Evolutionary conservation across 1,140 invertebrate genomes (phyloP), one percentile per base, ranked within the genome.

Genomic region (Macrobrachium nipponense): DNA sequence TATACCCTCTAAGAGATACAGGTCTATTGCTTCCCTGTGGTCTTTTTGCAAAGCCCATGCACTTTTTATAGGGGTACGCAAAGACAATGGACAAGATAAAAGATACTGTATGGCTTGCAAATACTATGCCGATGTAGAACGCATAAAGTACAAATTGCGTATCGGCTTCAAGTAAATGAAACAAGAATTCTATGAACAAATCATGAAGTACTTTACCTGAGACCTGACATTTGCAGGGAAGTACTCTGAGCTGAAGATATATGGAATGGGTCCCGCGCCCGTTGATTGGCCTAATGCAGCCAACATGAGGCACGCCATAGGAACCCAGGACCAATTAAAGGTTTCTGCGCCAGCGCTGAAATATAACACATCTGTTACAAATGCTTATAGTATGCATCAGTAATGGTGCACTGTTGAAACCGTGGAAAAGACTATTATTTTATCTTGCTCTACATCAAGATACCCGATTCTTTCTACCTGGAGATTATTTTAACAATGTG

Each of bases 191-290:
- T 66, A 66, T 51, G 44, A 10, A 51, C 10, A 51, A 51, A 51
- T 51, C 44, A 66, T 66, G 62, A n/a, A 18, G 18, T 4, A 14
- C 15, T 11, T 20, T 11, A 70, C 66, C 66, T 70, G 66, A 15
- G 66, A 70, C 66, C 66, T 70, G 66, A 70, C 36, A 36, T 20
- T 36, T 14, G 66, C n/a, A 36, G 66, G 66, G 66, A 70, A 70
- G n/a, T 70, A 70, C 20, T 70, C 66, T 0, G 66, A n/a, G 12
- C 15, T 11, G 5, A 70, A 14, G 20, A 70, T 23, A 20, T 36
- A 70, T 20, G 66, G 66, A 7, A 70, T 70, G 20, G 66, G 66
- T 23, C 66, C 66, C 6, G 66, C 20, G 20, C 66, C 66, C 18
- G 36, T 23, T 20, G 20, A 27, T 20, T 70, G 66, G 12, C 66